A percentile compares a stretch with the other conserved stretches of the same genome.
Evolutionary conservation across 2,113 vertebrate species (phyloP).

Genomic region (Pelecanoides urinatrix): DNA sequence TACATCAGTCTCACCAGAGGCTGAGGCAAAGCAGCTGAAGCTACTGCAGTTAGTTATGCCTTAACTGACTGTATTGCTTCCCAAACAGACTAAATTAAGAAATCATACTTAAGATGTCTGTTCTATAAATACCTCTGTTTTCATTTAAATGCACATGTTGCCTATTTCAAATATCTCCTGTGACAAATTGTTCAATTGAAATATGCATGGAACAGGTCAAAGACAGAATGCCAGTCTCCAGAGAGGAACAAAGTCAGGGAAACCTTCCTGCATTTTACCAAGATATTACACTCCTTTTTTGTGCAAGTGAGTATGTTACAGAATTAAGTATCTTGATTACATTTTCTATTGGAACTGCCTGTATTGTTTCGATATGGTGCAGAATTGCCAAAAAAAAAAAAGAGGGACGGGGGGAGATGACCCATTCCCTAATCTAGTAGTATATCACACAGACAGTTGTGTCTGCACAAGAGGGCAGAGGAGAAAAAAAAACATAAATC

Average conservation of each 20-base stretch:
- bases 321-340: not conserved
- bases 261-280: not conserved
- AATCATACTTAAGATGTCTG: not conserved
- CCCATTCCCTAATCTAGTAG: not conserved
- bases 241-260: not conserved
- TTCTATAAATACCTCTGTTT: constrained; percentile 11
- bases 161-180: not conserved
- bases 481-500: not conserved
- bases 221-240: not conserved
- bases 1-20: not conserved
- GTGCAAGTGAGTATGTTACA: not conserved
- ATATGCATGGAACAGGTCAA: not conserved
- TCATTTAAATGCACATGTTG: not conserved
- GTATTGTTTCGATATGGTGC: not conserved
- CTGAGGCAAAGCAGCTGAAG: not conserved
- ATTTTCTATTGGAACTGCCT: not conserved
- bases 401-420: accelerated
- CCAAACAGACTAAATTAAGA: constrained; percentile 46
- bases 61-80: not conserved
- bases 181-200: not conserved
- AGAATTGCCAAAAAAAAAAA: not conserved
- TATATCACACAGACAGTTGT: not conserved
- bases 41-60: not conserved
- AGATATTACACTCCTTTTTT: not conserved
- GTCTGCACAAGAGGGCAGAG: not conserved